phyloP scores from a whole-genome alignment of 1,140 invertebrate species.

The Andrena cerasifolii region DNA sequence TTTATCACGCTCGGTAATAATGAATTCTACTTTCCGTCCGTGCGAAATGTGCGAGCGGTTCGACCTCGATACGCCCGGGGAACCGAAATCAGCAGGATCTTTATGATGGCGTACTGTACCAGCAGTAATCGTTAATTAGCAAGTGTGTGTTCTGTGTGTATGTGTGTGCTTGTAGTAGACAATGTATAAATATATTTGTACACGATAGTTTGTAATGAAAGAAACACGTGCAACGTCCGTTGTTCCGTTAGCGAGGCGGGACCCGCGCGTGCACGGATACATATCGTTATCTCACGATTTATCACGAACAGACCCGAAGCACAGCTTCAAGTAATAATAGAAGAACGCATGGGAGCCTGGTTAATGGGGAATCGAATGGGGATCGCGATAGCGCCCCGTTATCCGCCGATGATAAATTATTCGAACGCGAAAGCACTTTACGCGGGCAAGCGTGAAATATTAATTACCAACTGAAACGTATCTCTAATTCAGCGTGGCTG shows the following conservation, averaged over 20 bases:
- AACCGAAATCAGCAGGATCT: slow-evolving; percentile 14
- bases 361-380: not conserved
- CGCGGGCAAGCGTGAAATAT: not conserved
- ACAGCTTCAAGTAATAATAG: slow-evolving; percentile 17
- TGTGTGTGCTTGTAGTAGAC: slow-evolving; percentile 11
- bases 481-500: not conserved
- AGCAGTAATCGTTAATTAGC: slow-evolving; percentile 45
- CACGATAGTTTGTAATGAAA: not conserved
- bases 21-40: too few relatives aligned
- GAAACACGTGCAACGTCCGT: not conserved
- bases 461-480: not conserved
- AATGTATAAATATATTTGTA: slow-evolving; percentile 8
- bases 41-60: not conserved
- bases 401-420: slow-evolving; percentile 6
- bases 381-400: too few relatives aligned
- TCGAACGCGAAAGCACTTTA: not conserved
- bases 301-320: slow-evolving; percentile 23
- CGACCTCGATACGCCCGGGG: slow-evolving; percentile 20
- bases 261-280: not conserved
- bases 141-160: too few relatives aligned
- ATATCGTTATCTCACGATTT: not conserved
- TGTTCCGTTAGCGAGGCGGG: not conserved
- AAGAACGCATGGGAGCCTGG: slow-evolving; percentile 25
- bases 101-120: slow-evolving; percentile 44
- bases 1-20: too few relatives aligned